Evolutionary conservation across 1,140 invertebrate genomes (phyloP).

Genomic region (Bombus soroeensis): DNA sequence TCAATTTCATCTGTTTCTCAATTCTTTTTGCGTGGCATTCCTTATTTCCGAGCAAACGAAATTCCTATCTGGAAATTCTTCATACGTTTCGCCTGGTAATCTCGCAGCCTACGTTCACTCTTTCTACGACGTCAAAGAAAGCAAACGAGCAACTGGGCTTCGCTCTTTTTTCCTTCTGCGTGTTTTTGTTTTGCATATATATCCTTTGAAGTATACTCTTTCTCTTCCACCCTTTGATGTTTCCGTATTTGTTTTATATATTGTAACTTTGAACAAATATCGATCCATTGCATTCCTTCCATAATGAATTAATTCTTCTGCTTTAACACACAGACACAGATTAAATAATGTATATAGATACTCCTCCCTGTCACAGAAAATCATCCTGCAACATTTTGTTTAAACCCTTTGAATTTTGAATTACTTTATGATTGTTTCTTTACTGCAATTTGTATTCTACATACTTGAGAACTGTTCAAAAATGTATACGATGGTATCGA

Average conservation of each 20-base stretch:
- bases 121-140: conserved; percentile 31
- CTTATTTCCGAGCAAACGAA: not conserved
- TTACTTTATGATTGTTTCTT: too few species aligned
- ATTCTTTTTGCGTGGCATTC: not conserved
- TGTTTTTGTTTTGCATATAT: conserved; percentile 30
- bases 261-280: not conserved
- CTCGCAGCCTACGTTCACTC: not conserved
- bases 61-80: conserved; percentile 12
- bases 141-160: not conserved
- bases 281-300: too few species aligned
- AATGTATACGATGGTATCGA: too few species aligned
- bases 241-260: conserved; percentile 1
- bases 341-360: not conserved
- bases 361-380: too few species aligned
- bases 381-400: too few species aligned
- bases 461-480: too few species aligned
- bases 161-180: not conserved
- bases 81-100: not conserved
- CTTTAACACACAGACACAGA: not conserved
- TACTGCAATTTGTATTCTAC: too few species aligned
- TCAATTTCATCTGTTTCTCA: not conserved
- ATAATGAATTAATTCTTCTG: not conserved
- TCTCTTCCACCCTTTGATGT: not conserved
- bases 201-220: not conserved
- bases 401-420: too few species aligned